Percentiles rank a stretch among this genome's conserved stretches.
phyloP scores from a whole-genome alignment of 2,797 vertebrate species.

The Carapus acus region DNA sequence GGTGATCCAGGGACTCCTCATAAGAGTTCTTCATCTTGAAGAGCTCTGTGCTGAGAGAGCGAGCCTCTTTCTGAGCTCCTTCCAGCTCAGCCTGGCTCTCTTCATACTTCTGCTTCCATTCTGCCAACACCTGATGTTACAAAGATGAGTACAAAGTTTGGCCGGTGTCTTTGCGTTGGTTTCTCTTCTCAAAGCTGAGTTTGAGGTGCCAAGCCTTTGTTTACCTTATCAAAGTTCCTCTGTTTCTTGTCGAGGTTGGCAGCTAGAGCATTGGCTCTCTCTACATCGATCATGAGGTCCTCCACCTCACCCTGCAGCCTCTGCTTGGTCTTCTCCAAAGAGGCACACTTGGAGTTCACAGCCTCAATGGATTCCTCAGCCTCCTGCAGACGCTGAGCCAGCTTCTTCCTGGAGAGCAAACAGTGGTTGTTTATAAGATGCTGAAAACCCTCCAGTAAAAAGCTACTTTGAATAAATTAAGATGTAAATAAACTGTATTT shows the following conservation, averaged over 20 bases:
- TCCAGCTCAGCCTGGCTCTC: slow-evolving; percentile 81
- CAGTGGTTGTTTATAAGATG: too few relatives aligned
- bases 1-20: slow-evolving; percentile 80
- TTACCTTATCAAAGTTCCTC: slow-evolving; percentile 83
- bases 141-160: background rate
- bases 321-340: slow-evolving; percentile 86
- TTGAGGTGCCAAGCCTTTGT: background rate
- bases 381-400: slow-evolving; percentile 82
- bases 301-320: slow-evolving; percentile 83
- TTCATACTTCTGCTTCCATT: slow-evolving; percentile 85
- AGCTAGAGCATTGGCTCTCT: slow-evolving; percentile 76
- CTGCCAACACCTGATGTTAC: slow-evolving; percentile 68
- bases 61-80: slow-evolving; percentile 77
- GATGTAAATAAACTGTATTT: too few relatives aligned
- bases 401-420: slow-evolving; percentile 73
- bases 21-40: slow-evolving; percentile 89
- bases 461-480: too few relatives aligned
- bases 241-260: slow-evolving; percentile 84
- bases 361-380: slow-evolving; percentile 83
- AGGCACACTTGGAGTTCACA: slow-evolving; percentile 81
- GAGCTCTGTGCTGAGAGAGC: slow-evolving; percentile 79
- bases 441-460: too few relatives aligned
- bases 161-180: background rate
- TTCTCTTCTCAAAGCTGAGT: background rate
- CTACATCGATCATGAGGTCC: slow-evolving; percentile 85